These are phyloP conservation scores for Galagoides demidoff DNA, from an alignment of 2,797 vertebrate species.

Conservation along the genomic window DNA sequence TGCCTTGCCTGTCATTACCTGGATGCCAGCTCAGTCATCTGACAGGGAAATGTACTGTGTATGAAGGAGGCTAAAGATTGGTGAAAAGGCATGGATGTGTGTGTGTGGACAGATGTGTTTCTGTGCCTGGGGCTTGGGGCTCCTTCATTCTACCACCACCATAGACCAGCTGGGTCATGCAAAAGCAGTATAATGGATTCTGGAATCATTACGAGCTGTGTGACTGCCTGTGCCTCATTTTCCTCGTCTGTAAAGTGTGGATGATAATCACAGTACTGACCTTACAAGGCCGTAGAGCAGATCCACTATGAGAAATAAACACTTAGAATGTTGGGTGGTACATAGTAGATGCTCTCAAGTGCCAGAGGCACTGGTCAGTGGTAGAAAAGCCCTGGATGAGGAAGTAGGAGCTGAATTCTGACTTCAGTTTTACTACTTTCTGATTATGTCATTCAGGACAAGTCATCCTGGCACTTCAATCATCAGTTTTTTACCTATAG, in stretches of 20 bases:
- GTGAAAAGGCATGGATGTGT: background rate
- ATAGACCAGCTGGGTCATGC: background rate
- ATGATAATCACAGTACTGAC: background rate
- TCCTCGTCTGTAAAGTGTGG: background rate
- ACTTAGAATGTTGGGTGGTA: background rate
- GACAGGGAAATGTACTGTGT: background rate
- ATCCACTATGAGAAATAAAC: background rate
- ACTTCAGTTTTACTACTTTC: background rate
- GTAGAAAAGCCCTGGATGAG: background rate
- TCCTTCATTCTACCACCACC: background rate
- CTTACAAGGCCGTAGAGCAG: background rate
- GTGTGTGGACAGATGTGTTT: background rate
- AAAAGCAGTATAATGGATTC: background rate
- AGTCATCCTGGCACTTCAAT: background rate
- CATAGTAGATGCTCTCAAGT: background rate
- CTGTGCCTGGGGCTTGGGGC: too few species aligned
- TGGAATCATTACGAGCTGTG: background rate
- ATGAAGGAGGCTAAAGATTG: background rate
- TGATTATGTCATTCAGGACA: background rate
- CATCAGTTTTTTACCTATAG: constrained; percentile 2
- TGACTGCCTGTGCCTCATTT: background rate
- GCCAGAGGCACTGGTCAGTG: background rate
- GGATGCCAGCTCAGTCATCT: background rate
- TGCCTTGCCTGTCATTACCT: background rate
- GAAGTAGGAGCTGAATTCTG: background rate